Base-by-base conservation (phyloP, 2,888 invertebrate genomes). In the Nebria brevicollis region DNA sequence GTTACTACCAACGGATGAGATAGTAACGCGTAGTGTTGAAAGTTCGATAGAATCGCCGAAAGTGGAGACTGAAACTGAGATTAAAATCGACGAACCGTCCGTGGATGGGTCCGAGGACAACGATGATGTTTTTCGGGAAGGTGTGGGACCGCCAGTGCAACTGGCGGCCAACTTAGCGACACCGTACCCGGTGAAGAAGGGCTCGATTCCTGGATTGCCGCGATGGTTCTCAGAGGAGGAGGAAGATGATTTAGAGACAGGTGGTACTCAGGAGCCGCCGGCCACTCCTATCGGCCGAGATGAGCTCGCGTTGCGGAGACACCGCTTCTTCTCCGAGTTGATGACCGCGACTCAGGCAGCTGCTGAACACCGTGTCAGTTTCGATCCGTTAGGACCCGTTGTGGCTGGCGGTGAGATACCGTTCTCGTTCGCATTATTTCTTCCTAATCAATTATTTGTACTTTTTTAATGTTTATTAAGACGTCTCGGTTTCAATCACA, bases 221-320 rank as follows among this genome's bases (percentile, higher is more conserved):
- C 88, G 88, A 79, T 90, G 90, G 90, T 90, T 91, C 84, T 88
- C 89, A 79, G 87, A 89, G 83, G 89, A 90, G 83, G 88, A 89
- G 65, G 87, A 88, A 74, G 54, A 54, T 2, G 84, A 84, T 20
- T 1, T 20, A 74, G 89, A 87, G 83, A 85, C 87, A 68, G 92
- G 92, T 77, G 92, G 92, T n/a, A 91, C 92, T 83, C 90, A 90
- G 83, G 93, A 93, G 83, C 93, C 93, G 84, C 95, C 95, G 73
- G 95, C 94, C 80, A 95, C 94, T 82, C 95, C 94, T 15, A 93
- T 95, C 72, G 95, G 95, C 78, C 92, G 94, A 82, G 95, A 95
- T 88, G 95, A 95, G 87, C 89, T 95, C 85, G 95, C 95, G 83
- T 88, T 95, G 85, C 91, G 94, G 83, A 91, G 95, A 81, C 95